Evolutionary conservation across 92 coral and sea anemone species (phyloP), one percentile per base, ranked within the genome.

Genomic region (Zoanthus solanderi): DNA sequence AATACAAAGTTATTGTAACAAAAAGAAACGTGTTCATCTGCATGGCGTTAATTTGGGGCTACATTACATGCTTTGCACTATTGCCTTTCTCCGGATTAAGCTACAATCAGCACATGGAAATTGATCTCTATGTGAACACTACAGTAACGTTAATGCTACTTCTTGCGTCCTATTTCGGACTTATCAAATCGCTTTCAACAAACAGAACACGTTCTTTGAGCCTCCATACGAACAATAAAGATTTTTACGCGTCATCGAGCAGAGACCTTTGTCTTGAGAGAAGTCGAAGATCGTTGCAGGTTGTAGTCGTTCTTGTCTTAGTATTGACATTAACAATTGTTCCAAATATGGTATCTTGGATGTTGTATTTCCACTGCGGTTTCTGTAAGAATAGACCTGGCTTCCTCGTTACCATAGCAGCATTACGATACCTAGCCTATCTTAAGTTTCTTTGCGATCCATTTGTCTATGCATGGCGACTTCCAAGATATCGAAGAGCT

Each of bases 391-490:
- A 50, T 14, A 78, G 56, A 16, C 84, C 78, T 53, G 61, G 53
- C 10, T 75, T 88, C 48, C 34, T 71, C 4, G 66, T 88, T 42
- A 73, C 71, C 23, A 84, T 54, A 30, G 84, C 76, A 37, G 73
- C 84, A 60, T 67, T 91, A 50, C 78, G 85, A 53, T 90, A 91
- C 45, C 90, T 91, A 8, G 85, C 86, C 4, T 91, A 88, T 12
- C 66, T 84, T 7, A 91, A 91, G 84, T 91, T 91, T 76, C 89
- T 88, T 37, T 84, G 84, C 31, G 94, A 91, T 68, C 94, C 94
- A 0, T 88, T 91, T 29, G 94, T 91, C 7, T 91, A 91, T 32
- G 94, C 94, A 0, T 91, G 91, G 94, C 87, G 94, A 9, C 74
- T 91, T 57, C 88, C 90, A 9, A 81, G 88, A 37, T 91, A 88